A percentile compares a stretch with the other conserved stretches of the same genome.
phyloP scores from a whole-genome alignment of 2,113 vertebrate genomes.

The Opisthocomus hoazin region DNA sequence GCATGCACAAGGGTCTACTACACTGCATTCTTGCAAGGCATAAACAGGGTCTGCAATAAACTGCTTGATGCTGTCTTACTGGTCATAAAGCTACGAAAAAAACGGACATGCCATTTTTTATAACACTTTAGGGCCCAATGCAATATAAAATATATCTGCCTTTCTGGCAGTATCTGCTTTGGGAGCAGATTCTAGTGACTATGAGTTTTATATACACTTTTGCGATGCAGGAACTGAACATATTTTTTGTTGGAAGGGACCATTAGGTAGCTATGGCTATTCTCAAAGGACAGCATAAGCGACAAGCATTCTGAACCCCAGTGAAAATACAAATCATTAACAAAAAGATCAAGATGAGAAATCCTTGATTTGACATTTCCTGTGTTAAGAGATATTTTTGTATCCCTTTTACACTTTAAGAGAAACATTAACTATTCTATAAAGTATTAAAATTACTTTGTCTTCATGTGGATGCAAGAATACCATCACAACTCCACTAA shows the following conservation, averaged over 20 bases:
- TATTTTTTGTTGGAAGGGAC: slow-evolving; percentile 60
- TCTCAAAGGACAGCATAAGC: not conserved
- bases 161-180: not conserved
- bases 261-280: slow-evolving; percentile 28
- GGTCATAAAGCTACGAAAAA: slow-evolving; percentile 52
- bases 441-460: not conserved
- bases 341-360: slow-evolving; percentile 17
- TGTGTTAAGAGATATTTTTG: not conserved
- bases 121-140: slow-evolving; percentile 70
- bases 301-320: not conserved
- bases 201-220: slow-evolving; percentile 11
- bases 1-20: slow-evolving; percentile 33
- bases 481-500: not conserved
- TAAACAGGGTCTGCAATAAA: slow-evolving; percentile 62
- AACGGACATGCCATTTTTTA: slow-evolving; percentile 64
- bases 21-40: slow-evolving; percentile 9
- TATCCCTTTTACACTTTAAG: not conserved
- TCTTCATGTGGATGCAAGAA: not conserved
- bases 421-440: not conserved
- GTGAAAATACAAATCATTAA: slow-evolving; percentile 53
- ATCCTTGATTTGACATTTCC: slow-evolving; percentile 10
- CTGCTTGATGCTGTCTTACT: not conserved
- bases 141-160: slow-evolving; percentile 15
- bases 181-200: slow-evolving; percentile 34
- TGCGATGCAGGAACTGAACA: slow-evolving; percentile 6